Evolutionary conservation across 2,113 vertebrate genomes (phyloP), one percentile per base, ranked within the genome.

Genomic region (Coracopsis vasa): DNA sequence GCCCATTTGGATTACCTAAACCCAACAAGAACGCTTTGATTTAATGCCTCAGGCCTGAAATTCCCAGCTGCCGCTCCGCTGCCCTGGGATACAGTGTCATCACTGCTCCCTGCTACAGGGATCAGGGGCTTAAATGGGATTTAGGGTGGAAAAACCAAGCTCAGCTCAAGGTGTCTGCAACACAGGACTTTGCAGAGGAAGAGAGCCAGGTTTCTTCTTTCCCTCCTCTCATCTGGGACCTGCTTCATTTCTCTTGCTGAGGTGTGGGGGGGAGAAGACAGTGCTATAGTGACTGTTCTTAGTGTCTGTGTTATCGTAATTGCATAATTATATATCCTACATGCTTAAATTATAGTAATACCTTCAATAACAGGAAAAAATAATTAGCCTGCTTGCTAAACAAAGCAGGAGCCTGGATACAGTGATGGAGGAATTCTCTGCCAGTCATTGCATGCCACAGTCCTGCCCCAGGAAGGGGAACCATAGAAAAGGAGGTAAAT

Each of bases 111-210:
- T 86, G 71, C 60, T 39, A 84, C 13, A 69, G 48, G 69, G 75
- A 95, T 93, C 82, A 92, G 54, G 39, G 54, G 83, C 86, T 97
- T 97, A 94, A 94, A 92, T 1, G 9, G 92, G 92, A 96, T 95
- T 97, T 94, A 86, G 61, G 70, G 65, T 45, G 66, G 95, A 97
- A 96, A 96, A 96, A 94, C 77, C 86, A 89, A 91, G 69, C 91
- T 89, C 95, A 94, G 92, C 45, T 69, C 27, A 80, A 94, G 65
- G 73, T 95, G 83, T 78, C 86, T 96, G 80, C 54, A 88, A 74
- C 71, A 80, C 45, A 86, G 90, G 60, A 86, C 73, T 95, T 69
- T 42, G 53, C 41, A 81, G 64, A 71, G 44, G 31, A 47, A 93
- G 50, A 73, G 71, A 58, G 75, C 8, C 74, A 72, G 83, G 41